Evolutionary conservation across 2,113 vertebrate genomes (phyloP), one percentile per base, ranked within the genome.

Genomic region (Vicugna pacos): DNA sequence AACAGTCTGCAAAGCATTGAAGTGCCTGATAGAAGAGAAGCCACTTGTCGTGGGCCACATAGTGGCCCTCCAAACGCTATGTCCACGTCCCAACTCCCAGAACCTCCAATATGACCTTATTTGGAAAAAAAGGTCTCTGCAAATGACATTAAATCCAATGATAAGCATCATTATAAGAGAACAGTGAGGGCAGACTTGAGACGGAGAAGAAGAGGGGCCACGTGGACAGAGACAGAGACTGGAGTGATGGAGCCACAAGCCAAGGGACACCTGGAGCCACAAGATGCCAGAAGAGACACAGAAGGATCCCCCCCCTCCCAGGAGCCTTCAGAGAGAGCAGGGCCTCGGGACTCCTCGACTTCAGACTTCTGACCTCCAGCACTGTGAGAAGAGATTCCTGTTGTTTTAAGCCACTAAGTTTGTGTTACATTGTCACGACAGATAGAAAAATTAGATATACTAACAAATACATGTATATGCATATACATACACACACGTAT

Each of bases 371-470:
- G 1, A 60, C 15, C 9, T 7, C 42, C n/a, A 54, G 60, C 12
- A 20, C 1, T 0, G 10, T 0, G 5, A 32, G 4, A 1, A 22
- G 0, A 20, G 4, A 8, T 2, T 30, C 17, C 62, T 22, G 15
- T 2, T 5, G 38, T 32, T 14, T 20, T 3, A 70, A 56, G 92
- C 15, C 58, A 9, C 32, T 5, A 2, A 3, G 20, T 12, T 28
- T 8, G 62, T 1, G 10, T 46, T 4, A 11, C 6, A 2, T n/a
- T 69, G 24, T 52, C 3, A 58, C 0, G 6, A 13, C 12, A n/a
- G 48, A n/a, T 8, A 7, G 13, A 0, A 32, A 77, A 65, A 64
- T 13, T 16, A 42, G 38, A 20, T 3, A 5, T 30, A 13, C 8
- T 11, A 12, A 56, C 0, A 35, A 8, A 3, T 16, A 0, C 14